A percentile compares a stretch with the other conserved stretches of the same genome.
Evolutionary conservation across 2,113 vertebrate genomes (phyloP).

Genomic region (Pithys albifrons): DNA sequence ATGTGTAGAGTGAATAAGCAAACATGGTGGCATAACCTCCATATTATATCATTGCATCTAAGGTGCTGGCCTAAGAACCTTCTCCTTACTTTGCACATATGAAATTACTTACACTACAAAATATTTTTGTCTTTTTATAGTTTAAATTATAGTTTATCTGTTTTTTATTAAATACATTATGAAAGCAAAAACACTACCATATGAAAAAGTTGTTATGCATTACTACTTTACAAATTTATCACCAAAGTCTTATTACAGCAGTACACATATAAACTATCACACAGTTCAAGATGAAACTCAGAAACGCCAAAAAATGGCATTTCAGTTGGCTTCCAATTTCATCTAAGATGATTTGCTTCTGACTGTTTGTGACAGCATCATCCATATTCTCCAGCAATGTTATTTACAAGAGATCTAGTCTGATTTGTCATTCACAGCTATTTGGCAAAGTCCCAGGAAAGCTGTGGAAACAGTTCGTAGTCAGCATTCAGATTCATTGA

Average conservation of each 20-base stretch:
- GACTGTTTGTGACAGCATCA: not conserved
- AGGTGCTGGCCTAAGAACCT: not conserved
- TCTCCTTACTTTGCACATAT: not conserved
- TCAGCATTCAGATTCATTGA: not conserved
- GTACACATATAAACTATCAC: not conserved
- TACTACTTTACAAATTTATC: not conserved
- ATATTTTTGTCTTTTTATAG: not conserved
- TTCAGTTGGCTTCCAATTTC: not conserved
- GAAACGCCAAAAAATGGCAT: not conserved
- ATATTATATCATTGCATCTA: not conserved
- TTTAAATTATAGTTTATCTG: not conserved
- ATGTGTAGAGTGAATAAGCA: not conserved
- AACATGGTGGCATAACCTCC: not conserved
- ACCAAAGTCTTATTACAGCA: not conserved
- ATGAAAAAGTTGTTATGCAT: not conserved
- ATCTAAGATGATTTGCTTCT: not conserved
- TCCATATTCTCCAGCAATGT: not conserved
- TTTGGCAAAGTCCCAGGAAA: not conserved
- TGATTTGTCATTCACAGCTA: not conserved
- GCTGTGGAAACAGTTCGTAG: not conserved
- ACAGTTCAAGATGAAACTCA: not conserved
- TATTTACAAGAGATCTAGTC: not conserved
- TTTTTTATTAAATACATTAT: not conserved
- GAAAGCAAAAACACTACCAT: not conserved
- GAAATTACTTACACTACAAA: not conserved